Conservation (phyloP, 2,888 invertebrate genomes). For the Pseudoips prasinana region DNA sequence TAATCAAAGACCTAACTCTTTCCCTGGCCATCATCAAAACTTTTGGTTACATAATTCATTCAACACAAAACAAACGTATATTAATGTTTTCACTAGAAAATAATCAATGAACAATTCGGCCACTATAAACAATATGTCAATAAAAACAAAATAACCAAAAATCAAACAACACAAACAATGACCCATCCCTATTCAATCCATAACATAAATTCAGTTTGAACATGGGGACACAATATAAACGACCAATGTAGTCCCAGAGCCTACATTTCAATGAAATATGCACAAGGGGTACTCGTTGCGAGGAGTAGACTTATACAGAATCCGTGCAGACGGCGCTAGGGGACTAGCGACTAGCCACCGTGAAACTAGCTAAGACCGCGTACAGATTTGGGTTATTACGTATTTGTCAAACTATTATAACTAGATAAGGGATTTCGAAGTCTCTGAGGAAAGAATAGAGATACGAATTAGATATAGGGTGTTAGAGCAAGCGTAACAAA, state of each 20-base stretch:
- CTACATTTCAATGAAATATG: conserved; percentile 39
- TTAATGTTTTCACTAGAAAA: no score
- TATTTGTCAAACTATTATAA: conserved; percentile 17
- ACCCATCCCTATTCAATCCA: conserved; percentile 15
- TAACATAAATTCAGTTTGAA: conserved; percentile 30
- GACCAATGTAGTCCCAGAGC: conserved; percentile 20
- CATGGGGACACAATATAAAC: conserved; percentile 30
- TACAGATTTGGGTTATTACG: conserved; percentile 24
- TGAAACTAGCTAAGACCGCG: conserved; percentile 29
- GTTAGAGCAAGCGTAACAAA: no score
- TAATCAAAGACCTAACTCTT: no score
- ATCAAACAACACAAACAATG: conserved; percentile 19
- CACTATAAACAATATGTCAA: no score
- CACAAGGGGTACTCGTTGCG: conserved; percentile 21
- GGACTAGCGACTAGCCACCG: conserved; percentile 25
- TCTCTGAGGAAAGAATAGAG: conserved; percentile 5
- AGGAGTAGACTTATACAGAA: conserved; percentile 20
- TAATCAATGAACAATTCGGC: no score
- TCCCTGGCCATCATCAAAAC: no score
- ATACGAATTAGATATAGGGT: not conserved
- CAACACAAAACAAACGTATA: no score
- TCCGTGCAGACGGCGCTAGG: conserved; percentile 23
- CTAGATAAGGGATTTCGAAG: conserved; percentile 12
- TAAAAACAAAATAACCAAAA: conserved; percentile 22
- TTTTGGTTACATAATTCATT: no score